phyloP scores from a whole-genome alignment of 64 coral and sea anemone genomes.

The Pocillopora damicornis region DNA sequence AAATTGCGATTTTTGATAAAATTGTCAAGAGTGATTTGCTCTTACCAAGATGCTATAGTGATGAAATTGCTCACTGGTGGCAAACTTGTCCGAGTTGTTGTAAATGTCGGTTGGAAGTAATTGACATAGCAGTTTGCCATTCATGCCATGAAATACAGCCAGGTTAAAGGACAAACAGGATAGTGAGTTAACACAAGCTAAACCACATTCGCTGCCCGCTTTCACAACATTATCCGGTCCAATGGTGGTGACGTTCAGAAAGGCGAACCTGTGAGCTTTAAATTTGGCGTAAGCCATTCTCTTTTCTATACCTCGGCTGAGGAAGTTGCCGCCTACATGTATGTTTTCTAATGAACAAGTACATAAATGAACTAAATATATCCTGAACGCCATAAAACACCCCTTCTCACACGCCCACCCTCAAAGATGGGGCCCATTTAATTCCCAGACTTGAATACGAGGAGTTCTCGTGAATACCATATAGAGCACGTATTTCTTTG shows the following conservation, averaged over 20 bases:
- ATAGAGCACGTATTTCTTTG: too few relatives aligned
- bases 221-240: not conserved
- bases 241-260: not conserved
- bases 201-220: not conserved
- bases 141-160: not conserved
- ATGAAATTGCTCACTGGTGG: not conserved
- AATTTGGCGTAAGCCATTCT: not conserved
- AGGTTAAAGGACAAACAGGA: slow-evolving; percentile 3
- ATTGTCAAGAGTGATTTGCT: not conserved
- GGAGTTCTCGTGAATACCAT: too few relatives aligned
- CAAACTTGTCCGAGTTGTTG: not conserved
- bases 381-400: not conserved
- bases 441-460: too few relatives aligned
- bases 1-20: not conserved
- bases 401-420: not conserved
- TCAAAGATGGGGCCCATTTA: too few relatives aligned
- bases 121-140: not conserved
- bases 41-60: not conserved
- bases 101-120: not conserved
- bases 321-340: not conserved
- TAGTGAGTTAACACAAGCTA: not conserved
- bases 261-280: not conserved
- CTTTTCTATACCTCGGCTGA: not conserved
- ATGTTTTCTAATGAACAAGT: not conserved
- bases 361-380: not conserved